Percentiles rank a stretch among this genome's conserved stretches.
Evolutionary conservation across 2,797 vertebrate species (phyloP).

Genomic region (Hyperoplus lanceolatus): DNA sequence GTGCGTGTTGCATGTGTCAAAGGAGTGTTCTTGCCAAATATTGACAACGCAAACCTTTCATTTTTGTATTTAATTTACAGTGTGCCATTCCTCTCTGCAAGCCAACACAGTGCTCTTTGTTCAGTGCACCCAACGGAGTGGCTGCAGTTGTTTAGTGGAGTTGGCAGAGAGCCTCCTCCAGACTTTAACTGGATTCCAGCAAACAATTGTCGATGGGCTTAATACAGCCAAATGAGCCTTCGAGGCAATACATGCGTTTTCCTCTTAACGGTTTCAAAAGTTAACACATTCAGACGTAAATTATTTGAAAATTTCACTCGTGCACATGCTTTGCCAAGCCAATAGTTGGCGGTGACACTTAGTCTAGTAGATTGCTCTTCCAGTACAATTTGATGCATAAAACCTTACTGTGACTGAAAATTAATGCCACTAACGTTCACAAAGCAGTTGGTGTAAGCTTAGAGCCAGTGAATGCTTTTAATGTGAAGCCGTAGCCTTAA

Average conservation of each 20-base stretch:
- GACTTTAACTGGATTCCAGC: constrained; percentile 42
- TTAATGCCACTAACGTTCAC: too few relatives aligned
- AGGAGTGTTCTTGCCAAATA: constrained; percentile 50
- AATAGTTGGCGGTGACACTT: too few relatives aligned
- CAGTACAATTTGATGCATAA: too few relatives aligned
- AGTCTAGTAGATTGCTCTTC: too few relatives aligned
- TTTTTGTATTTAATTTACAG: constrained; percentile 50
- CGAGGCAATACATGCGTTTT: neutral
- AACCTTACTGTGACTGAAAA: too few relatives aligned
- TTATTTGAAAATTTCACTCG: too few relatives aligned
- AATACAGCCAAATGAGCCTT: constrained; percentile 14
- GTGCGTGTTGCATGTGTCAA: constrained; percentile 20
- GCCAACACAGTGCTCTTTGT: constrained; percentile 57
- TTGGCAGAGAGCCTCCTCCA: constrained; percentile 49
- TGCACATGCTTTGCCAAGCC: too few relatives aligned
- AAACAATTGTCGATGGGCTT: constrained; percentile 23
- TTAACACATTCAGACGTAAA: too few relatives aligned
- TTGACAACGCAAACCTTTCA: constrained; percentile 42
- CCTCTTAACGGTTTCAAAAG: too few relatives aligned
- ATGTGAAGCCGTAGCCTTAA: too few relatives aligned
- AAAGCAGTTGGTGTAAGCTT: too few relatives aligned
- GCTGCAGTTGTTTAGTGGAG: constrained; percentile 45
- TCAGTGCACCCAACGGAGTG: constrained; percentile 19
- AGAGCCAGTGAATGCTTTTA: too few relatives aligned
- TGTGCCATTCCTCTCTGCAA: constrained; percentile 2